A percentile compares a stretch with the other conserved stretches of the same genome.
These are phyloP conservation scores for Guaruba guarouba DNA, from an alignment of 2,113 vertebrate species.

Conservation along the genomic window DNA sequence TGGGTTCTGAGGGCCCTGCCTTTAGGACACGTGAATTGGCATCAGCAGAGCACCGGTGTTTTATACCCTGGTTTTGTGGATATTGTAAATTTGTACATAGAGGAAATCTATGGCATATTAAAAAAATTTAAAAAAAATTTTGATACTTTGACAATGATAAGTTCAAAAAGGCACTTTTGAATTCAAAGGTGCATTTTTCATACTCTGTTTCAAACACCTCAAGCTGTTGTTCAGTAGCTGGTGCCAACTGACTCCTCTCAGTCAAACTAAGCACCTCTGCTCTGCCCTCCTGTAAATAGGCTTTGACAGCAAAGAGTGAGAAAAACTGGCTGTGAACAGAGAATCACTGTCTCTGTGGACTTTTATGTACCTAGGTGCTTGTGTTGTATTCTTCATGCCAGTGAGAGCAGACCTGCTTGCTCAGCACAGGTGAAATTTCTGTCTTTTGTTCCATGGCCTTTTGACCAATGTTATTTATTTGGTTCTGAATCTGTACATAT, in stretches of 20 bases:
- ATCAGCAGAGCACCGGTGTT: neutral
- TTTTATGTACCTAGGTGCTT: neutral
- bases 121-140: rapidly evolving
- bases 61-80: neutral
- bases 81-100: neutral
- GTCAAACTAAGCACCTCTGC: neutral
- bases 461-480: constrained; percentile 57
- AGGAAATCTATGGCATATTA: neutral
- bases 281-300: constrained; percentile 31
- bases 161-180: neutral
- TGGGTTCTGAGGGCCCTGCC: neutral
- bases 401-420: neutral
- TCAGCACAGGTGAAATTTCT: neutral
- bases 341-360: neutral
- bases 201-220: neutral
- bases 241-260: neutral
- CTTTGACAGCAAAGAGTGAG: neutral
- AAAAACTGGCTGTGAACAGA: neutral
- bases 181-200: neutral
- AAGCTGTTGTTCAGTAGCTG: neutral
- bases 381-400: neutral
- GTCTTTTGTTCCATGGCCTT: constrained; percentile 42
- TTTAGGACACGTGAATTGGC: rapidly evolving
- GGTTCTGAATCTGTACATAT: constrained; percentile 36
- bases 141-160: neutral